Conservation (phyloP, 2,888 invertebrate species). For the Strigamia maritima region DNA sequence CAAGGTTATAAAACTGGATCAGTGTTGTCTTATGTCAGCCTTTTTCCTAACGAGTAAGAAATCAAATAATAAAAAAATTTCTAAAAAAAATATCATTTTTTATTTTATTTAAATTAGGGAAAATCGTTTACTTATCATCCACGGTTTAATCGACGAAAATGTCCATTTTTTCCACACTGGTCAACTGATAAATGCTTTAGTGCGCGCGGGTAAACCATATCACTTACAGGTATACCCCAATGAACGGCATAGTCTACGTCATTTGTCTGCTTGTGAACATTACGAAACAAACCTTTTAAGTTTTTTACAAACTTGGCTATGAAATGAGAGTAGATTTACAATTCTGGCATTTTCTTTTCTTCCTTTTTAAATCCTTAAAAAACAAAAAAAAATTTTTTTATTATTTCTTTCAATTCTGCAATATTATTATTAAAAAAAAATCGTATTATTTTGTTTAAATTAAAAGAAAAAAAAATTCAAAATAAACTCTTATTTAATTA, state of each 20-base stretch:
- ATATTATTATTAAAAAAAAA: too few species aligned
- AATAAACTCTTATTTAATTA: slow-evolving; percentile 7
- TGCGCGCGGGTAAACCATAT: slow-evolving; percentile 94
- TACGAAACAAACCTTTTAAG: slow-evolving; percentile 91
- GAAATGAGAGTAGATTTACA: slow-evolving; percentile 22
- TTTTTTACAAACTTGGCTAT: slow-evolving; percentile 70
- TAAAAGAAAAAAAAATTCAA: too few species aligned
- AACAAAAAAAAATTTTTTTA: too few species aligned
- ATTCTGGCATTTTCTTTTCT: neutral
- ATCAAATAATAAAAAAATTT: slow-evolving; percentile 44
- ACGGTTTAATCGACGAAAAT: slow-evolving; percentile 97
- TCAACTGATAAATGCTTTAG: slow-evolving; percentile 80
- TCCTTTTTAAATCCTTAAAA: too few species aligned
- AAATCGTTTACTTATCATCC: slow-evolving; percentile 81
- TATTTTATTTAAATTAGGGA: slow-evolving; percentile 48
- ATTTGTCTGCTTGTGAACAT: slow-evolving; percentile 90
- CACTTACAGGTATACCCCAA: slow-evolving; percentile 92
- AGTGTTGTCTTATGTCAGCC: slow-evolving; percentile 76
- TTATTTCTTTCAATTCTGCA: neutral
- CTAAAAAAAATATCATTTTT: neutral
- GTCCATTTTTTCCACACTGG: slow-evolving; percentile 97
- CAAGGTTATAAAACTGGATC: slow-evolving; percentile 77
- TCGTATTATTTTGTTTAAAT: neutral
- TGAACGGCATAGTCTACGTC: slow-evolving; percentile 91
- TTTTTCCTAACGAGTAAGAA: slow-evolving; percentile 84